Percentiles rank a stretch among this genome's conserved stretches.
Conservation (phyloP, 2,113 vertebrate genomes). For the Capricornis sumatraensis region DNA sequence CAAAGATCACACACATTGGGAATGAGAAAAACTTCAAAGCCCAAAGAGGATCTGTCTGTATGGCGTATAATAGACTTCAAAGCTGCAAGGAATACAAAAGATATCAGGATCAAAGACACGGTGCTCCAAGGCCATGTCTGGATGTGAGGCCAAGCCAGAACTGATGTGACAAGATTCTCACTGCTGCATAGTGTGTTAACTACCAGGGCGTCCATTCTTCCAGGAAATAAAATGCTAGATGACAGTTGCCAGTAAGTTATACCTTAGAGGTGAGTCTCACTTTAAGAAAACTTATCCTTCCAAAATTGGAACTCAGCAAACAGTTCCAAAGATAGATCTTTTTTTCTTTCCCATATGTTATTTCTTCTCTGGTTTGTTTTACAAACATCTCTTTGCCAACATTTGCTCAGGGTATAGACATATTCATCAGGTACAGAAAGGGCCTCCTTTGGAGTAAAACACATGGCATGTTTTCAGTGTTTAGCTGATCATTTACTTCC, state of each 20-base stretch:
- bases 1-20: background rate
- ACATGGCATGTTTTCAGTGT: background rate
- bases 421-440: background rate
- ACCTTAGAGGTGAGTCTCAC: background rate
- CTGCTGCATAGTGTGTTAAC: background rate
- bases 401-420: background rate
- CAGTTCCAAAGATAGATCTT: background rate
- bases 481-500: background rate
- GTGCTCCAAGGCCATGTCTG: background rate
- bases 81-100: slow-evolving; percentile 26
- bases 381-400: background rate
- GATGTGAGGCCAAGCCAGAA: background rate
- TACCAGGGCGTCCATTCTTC: background rate
- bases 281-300: background rate
- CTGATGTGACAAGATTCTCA: background rate
- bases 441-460: background rate
- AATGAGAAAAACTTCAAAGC: slow-evolving; percentile 52
- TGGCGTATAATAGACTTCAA: slow-evolving; percentile 37
- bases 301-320: background rate
- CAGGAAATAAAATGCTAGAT: background rate
- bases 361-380: background rate
- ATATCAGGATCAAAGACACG: slow-evolving; percentile 58
- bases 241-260: background rate
- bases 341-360: background rate
- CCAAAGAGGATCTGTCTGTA: background rate